These are phyloP conservation scores for Oxystoma pomonae DNA, from an alignment of 2,888 invertebrate species.

Conservation along the genomic window DNA sequence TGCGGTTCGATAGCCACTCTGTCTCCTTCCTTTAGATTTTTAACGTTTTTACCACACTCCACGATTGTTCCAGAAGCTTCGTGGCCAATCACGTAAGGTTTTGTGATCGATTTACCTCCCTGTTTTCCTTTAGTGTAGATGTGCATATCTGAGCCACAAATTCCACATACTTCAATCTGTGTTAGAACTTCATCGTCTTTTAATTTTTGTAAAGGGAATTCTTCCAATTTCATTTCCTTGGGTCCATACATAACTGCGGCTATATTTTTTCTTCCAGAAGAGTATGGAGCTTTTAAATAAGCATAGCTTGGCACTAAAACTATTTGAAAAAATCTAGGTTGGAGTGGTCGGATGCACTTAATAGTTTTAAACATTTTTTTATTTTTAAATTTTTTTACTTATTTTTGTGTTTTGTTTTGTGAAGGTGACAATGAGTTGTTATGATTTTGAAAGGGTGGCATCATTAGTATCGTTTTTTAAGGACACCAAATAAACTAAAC, in stretches of 20 bases:
- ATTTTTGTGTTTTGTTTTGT: background rate
- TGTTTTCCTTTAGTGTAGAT: background rate
- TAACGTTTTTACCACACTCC: background rate
- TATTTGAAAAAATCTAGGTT: background rate
- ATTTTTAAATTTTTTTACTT: no score
- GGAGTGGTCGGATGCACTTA: background rate
- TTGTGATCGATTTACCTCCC: background rate
- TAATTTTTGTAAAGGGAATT: background rate
- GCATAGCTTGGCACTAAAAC: background rate
- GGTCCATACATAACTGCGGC: background rate
- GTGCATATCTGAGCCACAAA: background rate
- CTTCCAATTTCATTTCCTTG: background rate
- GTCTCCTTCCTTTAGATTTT: background rate
- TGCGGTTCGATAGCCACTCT: background rate
- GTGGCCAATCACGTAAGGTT: background rate
- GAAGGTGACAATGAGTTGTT: background rate
- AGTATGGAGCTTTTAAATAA: background rate
- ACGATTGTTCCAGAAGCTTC: background rate
- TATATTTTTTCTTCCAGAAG: background rate
- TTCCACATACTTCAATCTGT: background rate
- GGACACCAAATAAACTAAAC: no score
- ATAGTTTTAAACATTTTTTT: background rate
- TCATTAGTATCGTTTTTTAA: no score
- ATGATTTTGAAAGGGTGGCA: no score
- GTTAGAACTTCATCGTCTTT: slow-evolving; percentile 7